These are phyloP conservation scores for Caerostris extrusa DNA, from an alignment of 1,140 invertebrate genomes.

Conservation along the genomic window DNA sequence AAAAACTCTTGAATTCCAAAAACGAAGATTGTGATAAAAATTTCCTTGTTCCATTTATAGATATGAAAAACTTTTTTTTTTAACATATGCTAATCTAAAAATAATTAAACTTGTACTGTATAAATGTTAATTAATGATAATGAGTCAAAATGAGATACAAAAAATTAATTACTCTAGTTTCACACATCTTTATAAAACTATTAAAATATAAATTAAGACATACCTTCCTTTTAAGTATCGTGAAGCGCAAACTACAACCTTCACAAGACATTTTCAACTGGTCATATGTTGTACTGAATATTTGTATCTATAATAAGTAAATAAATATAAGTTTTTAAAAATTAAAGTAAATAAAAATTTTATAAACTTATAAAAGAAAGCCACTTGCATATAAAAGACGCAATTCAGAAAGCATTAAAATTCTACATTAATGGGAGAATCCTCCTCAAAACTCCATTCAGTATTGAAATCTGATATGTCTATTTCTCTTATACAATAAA, in stretches of 20 bases:
- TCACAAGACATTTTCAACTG: slow-evolving; percentile 56
- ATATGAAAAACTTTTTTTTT: too few relatives aligned
- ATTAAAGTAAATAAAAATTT: background rate
- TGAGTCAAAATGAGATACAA: too few relatives aligned
- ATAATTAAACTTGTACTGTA: too few relatives aligned
- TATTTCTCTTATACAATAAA: background rate
- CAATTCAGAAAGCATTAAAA: background rate
- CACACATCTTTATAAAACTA: too few relatives aligned
- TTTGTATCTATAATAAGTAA: background rate
- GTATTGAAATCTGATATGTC: background rate
- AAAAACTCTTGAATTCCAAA: too few relatives aligned
- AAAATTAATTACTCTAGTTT: too few relatives aligned
- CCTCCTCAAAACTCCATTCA: background rate
- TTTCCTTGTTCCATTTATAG: too few relatives aligned
- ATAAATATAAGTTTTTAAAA: background rate
- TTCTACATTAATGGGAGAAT: background rate
- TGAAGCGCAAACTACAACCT: slow-evolving; percentile 63
- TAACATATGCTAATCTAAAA: too few relatives aligned
- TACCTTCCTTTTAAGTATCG: slow-evolving; percentile 57
- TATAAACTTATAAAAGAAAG: background rate
- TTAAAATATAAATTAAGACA: background rate
- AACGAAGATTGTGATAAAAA: too few relatives aligned
- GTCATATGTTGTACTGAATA: background rate
- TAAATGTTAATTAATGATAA: too few relatives aligned
- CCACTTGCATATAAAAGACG: background rate